Percentiles rank a stretch among this genome's conserved stretches.
Conservation (phyloP, 1,140 invertebrate genomes). For the Polyergus mexicanus region DNA sequence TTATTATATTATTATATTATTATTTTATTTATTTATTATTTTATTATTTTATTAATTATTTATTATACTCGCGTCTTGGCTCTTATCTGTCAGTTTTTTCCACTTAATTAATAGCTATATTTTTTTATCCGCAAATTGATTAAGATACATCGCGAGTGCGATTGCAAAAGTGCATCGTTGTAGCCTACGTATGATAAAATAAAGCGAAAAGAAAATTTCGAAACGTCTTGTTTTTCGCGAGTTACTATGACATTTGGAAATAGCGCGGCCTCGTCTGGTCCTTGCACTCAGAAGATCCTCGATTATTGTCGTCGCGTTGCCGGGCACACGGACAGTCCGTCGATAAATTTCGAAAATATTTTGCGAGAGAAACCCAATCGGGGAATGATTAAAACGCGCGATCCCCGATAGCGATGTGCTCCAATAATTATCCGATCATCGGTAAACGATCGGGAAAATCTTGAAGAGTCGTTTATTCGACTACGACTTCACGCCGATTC, state of each 20-base stretch:
- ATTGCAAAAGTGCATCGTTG: neutral
- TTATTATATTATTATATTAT: too few species aligned
- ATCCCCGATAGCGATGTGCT: constrained; percentile 2
- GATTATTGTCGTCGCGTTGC: constrained; percentile 15
- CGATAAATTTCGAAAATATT: constrained; percentile 61
- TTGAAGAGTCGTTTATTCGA: constrained; percentile 65
- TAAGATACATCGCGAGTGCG: neutral
- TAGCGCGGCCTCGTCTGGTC: constrained; percentile 37
- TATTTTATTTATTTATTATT: too few species aligned
- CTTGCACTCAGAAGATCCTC: constrained; percentile 9
- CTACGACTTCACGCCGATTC: neutral
- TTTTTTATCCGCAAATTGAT: neutral
- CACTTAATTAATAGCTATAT: too few species aligned
- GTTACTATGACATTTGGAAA: neutral
- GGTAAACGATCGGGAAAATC: constrained; percentile 60
- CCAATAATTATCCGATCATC: constrained; percentile 61
- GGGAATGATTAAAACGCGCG: constrained; percentile 55
- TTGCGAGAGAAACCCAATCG: constrained; percentile 20
- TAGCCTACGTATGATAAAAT: neutral
- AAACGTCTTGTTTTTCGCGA: neutral
- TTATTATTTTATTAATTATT: too few species aligned
- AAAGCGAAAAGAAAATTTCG: neutral
- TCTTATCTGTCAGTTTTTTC: too few species aligned
- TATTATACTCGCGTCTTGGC: too few species aligned
- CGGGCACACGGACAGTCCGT: neutral